Evolutionary conservation across 2,797 vertebrate genomes (phyloP), one percentile per base, ranked within the genome.

Genomic region (Sylvia borin): DNA sequence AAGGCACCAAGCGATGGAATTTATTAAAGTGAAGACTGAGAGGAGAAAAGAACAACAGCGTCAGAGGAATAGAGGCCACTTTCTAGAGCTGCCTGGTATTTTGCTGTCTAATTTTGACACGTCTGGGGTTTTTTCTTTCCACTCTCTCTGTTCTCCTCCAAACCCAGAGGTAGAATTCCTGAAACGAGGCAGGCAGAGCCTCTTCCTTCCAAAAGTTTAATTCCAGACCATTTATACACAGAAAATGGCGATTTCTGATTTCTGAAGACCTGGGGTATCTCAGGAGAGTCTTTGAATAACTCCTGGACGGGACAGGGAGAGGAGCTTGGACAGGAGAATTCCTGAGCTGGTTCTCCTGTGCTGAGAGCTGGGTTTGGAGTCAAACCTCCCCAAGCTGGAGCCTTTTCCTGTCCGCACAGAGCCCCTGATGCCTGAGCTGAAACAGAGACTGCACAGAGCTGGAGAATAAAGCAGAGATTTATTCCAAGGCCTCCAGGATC

Each of bases 1-100:
- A 48, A 51, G 7, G 6, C 15, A 47, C 13, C 4, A 51, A 61
- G 42, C 0, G 0, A 4, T 29, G 11, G n/a, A 50, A 43, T 89
- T 76, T 40, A 10, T 43, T 55, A 13, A 79, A 50, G 4, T 29
- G 24, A 70, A 31, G n/a, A 4, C 31, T 40, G 25, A 77, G 64
- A 76, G 54, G 45, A 43, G 19, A 62, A 21, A 26, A 24, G 89
- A 76, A 13, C 5, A 34, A 3, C 27, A 86, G 7, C 14, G 36
- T 9, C 70, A 36, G 27, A 47, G 50, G 40, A 65, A 20, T 0
- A 7, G 40, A 55, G 9, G 13, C 9, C 7, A 7, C 34, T 78
- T 67, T 26, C 4, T 31, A 43, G 67, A 82, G 27, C 10, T 6
- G 15, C 5, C 9, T 31, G 40, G 5, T 18, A 3, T 53, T 62